Base-by-base conservation (phyloP, 2,888 invertebrate genomes). In the Linnaemya vulpina region DNA sequence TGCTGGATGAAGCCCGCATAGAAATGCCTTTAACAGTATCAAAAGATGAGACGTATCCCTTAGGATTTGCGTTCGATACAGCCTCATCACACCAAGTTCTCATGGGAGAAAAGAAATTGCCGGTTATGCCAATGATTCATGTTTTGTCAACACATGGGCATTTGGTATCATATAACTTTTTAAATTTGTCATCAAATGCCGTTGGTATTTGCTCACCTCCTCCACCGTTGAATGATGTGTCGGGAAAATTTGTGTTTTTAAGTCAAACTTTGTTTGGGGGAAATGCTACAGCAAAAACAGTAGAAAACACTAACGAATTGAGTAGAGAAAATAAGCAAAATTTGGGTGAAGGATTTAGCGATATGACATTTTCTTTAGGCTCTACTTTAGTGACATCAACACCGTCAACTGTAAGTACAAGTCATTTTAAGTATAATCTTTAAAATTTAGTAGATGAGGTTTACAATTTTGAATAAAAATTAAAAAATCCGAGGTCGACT, bases 1-100 rank as follows among this genome's bases (percentile, higher is more conserved):
- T 96, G 90, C 95, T 94, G 89, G 97, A 97, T 90, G 97, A 97
- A 90, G 95, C 95, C 82, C 94, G 97, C 79, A 97, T 97, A 0
- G 97, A 97, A 91, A 92, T 98, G 78, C 98, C 98, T 0, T 92
- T 97, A 17, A 95, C 95, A 81, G 93, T 94, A 65, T 94, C 94
- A 15, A 95, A 95, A 86, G 94, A 95, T 89, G 97, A 98, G 89
- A 96, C 96, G 7, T 96, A 95, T 90, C 97, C 98, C 0, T 92
- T 97, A 62, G 98, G 98, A 13, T 91, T 97, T 78, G 94, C 95
- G 8, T 92, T 97, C 0, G 97, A 97, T 89, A 95, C 94, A 7
- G 95, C 96, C 40, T 94, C 95, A 1, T 94, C 94, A 63, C 94
- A 94, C 89, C 95, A 94, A 86, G 89, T 96, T 67, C 94, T 94